Evolutionary conservation across 2,888 invertebrate species (phyloP), one percentile per base, ranked within the genome.

Genomic region (Macrophya alboannulata): DNA sequence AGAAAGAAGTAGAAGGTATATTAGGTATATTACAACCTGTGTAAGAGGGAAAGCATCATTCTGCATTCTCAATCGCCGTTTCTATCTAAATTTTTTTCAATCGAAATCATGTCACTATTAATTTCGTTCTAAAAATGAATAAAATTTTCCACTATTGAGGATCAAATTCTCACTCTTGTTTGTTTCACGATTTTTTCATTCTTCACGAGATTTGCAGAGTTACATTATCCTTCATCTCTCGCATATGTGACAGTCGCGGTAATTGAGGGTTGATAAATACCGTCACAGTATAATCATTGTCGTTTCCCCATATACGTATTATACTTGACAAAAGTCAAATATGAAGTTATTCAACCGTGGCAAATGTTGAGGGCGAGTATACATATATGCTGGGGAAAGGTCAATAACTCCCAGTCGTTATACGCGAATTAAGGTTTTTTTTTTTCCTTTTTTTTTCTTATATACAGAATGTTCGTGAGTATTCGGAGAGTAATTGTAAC

Each of bases 261-360:
- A 55, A 55, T 55, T n/a, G 8, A 55, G 55, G 55, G n/a, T n/a
- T n/a, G 55, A 10, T 55, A 10, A n/a, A 55, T n/a, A 55, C 6
- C 55, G 55, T 55, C 55, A n/a, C 51, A 55, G 17, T 5, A 6
- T 51, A 55, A 55, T 55, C 55, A 2, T 31, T 31, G 31, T n/a
- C 55, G 2, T n/a, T 8, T n/a, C 8, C 8, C 6, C n/a, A 6
- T 2, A 55, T 6, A 55, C n/a, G n/a, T 55, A n/a, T n/a, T n/a
- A n/a, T n/a, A n/a, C n/a, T n/a, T n/a, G 55, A 55, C n/a, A 55
- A 55, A 55, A 55, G 55, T 55, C n/a, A 55, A 55, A 55, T 55
- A n/a, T 55, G 1, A n/a, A 55, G 55, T 55, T 55, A 55, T 55
- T n/a, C n/a, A 55, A 55, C n/a, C 0, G 55, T 8, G 8, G 8